Evolutionary conservation across 2,113 vertebrate species (phyloP).

Genomic region (Bubo blakistoni): DNA sequence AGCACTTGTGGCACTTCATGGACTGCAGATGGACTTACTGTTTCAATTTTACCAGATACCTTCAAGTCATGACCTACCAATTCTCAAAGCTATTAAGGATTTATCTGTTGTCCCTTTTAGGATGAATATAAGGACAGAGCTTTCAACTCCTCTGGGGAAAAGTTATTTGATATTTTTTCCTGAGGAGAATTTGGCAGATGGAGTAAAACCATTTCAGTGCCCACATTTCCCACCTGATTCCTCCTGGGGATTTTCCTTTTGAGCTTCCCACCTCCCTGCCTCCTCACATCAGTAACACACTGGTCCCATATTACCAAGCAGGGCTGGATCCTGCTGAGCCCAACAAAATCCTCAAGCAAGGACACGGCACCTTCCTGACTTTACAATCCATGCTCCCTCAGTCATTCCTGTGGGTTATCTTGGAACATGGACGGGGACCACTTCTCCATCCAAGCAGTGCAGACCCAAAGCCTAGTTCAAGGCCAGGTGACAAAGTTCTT

Average conservation of each 20-base stretch:
- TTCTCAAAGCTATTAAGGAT: not conserved
- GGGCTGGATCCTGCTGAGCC: not conserved
- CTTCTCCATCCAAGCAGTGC: not conserved
- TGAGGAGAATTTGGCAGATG: not conserved
- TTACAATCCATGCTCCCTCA: not conserved
- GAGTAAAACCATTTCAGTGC: not conserved
- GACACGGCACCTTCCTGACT: not conserved
- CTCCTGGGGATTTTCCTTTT: not conserved
- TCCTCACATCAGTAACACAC: not conserved
- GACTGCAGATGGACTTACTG: not conserved
- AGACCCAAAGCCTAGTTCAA: not conserved
- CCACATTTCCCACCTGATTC: not conserved
- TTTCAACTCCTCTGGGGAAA: not conserved
- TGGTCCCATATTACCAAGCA: not conserved
- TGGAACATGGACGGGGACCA: fast-evolving
- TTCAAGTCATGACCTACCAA: not conserved
- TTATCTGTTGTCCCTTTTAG: not conserved
- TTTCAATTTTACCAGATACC: not conserved
- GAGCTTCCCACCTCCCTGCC: not conserved
- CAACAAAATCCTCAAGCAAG: not conserved
- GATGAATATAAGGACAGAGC: not conserved
- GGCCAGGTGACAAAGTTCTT: not conserved
- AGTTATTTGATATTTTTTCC: not conserved
- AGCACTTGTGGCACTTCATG: not conserved
- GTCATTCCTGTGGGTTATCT: not conserved